phyloP scores from a whole-genome alignment of 2,797 vertebrate species.

The Cetoscarus ocellatus region DNA sequence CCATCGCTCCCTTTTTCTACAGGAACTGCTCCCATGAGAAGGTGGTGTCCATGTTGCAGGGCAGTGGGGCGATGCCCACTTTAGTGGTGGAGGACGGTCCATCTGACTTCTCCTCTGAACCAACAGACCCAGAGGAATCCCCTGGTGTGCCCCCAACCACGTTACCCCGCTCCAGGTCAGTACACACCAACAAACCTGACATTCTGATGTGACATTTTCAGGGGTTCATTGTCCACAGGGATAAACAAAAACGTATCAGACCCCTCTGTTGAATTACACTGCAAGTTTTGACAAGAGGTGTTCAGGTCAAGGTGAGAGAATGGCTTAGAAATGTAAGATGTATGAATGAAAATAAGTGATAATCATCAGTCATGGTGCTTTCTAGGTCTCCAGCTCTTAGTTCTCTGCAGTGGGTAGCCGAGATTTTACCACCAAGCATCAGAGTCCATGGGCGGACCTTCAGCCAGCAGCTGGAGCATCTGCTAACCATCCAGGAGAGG shows the following conservation, averaged over 20 bases:
- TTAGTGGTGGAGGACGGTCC: conserved; percentile 95
- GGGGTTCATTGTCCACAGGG: background rate
- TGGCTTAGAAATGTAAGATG: background rate
- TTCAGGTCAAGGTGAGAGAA: background rate
- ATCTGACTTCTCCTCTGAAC: conserved; percentile 88
- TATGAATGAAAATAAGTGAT: background rate
- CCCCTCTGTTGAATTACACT: background rate
- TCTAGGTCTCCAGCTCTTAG: conserved; percentile 91
- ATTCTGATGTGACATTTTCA: conserved; percentile 9
- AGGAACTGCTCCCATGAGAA: conserved; percentile 99
- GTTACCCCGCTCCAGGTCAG: conserved; percentile 74
- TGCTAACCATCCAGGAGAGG: conserved; percentile 94
- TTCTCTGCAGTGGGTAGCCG: conserved; percentile 97
- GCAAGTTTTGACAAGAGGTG: background rate
- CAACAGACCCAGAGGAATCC: conserved; percentile 88
- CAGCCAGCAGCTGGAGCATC: conserved; percentile 96
- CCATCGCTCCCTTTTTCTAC: conserved; percentile 1
- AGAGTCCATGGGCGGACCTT: conserved; percentile 96
- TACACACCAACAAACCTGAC: background rate
- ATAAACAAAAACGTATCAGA: background rate
- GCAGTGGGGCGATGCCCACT: conserved; percentile 96
- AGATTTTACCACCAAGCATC: conserved; percentile 97
- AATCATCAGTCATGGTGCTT: conserved; percentile 9
- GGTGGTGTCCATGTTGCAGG: conserved; percentile 99
- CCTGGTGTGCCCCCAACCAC: conserved; percentile 77